Percentiles rank a stretch among this genome's conserved stretches.
Conservation (phyloP, 2,888 invertebrate species). For the Vanessa cardui region DNA sequence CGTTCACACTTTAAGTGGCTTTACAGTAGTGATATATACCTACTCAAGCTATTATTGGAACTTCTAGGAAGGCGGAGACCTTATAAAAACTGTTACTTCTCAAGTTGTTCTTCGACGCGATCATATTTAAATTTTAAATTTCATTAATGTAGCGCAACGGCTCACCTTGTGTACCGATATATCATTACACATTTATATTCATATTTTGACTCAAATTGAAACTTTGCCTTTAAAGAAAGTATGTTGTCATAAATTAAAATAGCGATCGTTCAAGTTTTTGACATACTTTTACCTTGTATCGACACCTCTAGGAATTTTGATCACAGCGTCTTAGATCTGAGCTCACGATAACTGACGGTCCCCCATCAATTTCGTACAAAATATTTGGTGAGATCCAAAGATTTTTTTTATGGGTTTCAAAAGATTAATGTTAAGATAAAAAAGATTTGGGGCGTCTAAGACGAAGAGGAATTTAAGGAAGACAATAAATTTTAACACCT, state of each 20-base stretch:
- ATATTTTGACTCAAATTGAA: slow-evolving; percentile 35
- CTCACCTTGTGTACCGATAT: slow-evolving; percentile 23
- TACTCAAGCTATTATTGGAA: slow-evolving; percentile 66
- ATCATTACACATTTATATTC: slow-evolving; percentile 33
- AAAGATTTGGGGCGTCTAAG: slow-evolving; percentile 68
- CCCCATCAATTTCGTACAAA: slow-evolving; percentile 80
- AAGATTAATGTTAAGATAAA: slow-evolving; percentile 79
- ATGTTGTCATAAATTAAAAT: slow-evolving; percentile 51
- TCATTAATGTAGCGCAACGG: slow-evolving; percentile 20
- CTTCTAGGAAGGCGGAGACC: slow-evolving; percentile 45
- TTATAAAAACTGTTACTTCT: slow-evolving; percentile 39
- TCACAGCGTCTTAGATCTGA: slow-evolving; percentile 67
- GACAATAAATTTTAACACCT: slow-evolving; percentile 74
- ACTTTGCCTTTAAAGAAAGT: slow-evolving; percentile 44
- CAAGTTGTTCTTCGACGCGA: slow-evolving; percentile 26
- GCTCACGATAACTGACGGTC: slow-evolving; percentile 69
- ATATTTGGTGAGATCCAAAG: slow-evolving; percentile 77
- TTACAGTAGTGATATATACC: slow-evolving; percentile 70
- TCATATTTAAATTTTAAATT: slow-evolving; percentile 39
- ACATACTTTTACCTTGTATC: slow-evolving; percentile 72
- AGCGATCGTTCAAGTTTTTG: slow-evolving; percentile 55
- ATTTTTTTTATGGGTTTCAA: slow-evolving; percentile 76
- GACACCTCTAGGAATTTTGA: slow-evolving; percentile 82
- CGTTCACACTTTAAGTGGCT: slow-evolving; percentile 79
- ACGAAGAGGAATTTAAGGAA: slow-evolving; percentile 59